These are phyloP conservation scores for Emydocephalus ijimae DNA, from an alignment of 2,113 vertebrate genomes.

Conservation along the genomic window DNA sequence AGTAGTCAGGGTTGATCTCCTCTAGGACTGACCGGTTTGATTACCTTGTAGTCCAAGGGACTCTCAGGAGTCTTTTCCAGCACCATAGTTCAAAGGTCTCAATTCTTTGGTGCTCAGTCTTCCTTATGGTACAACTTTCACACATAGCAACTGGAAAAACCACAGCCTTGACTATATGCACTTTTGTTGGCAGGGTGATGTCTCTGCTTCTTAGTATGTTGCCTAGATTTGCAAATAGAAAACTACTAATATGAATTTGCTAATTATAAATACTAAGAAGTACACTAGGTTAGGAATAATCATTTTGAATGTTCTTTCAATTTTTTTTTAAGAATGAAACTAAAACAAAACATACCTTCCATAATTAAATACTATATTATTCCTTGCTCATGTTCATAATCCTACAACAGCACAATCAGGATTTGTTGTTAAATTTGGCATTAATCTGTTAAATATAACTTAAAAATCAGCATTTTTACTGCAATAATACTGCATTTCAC, in stretches of 20 bases:
- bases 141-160: too few relatives aligned
- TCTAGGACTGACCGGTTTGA: too few relatives aligned
- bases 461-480: not conserved
- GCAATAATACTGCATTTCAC: not conserved
- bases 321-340: not conserved
- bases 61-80: too few relatives aligned
- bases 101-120: too few relatives aligned
- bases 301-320: not conserved
- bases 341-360: not conserved
- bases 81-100: too few relatives aligned
- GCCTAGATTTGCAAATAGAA: not conserved
- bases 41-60: too few relatives aligned
- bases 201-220: too few relatives aligned
- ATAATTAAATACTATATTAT: not conserved
- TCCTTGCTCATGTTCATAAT: rapidly evolving
- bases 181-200: too few relatives aligned
- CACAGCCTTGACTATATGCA: too few relatives aligned
- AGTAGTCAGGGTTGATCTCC: too few relatives aligned
- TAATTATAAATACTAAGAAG: not conserved
- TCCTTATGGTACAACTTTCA: too few relatives aligned
- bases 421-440: conserved; percentile 48
- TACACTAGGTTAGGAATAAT: not conserved
- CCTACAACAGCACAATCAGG: not conserved
- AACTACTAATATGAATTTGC: not conserved
- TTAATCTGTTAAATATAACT: conserved; percentile 51